Conservation (phyloP, 2,888 invertebrate genomes). For the Bellardia pandia region DNA sequence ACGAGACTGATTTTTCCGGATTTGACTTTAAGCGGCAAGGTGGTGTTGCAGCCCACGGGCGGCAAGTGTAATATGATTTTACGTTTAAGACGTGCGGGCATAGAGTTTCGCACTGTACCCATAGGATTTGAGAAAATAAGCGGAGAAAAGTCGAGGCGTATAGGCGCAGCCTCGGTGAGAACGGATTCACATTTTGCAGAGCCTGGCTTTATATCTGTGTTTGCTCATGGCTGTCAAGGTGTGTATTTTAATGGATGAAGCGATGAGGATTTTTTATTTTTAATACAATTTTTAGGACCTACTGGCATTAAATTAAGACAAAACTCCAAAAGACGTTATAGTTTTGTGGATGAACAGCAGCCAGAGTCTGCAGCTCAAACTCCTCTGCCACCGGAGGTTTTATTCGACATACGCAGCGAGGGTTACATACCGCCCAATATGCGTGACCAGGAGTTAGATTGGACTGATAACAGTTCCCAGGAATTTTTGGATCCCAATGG, state of each 20-base stretch:
- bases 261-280: background rate
- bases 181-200: slow-evolving; percentile 93
- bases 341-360: slow-evolving; percentile 74
- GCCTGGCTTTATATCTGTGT: slow-evolving; percentile 93
- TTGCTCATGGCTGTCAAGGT: slow-evolving; percentile 92
- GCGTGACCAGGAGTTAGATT: slow-evolving; percentile 58
- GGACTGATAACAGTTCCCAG: slow-evolving; percentile 53
- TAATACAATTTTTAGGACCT: slow-evolving; percentile 68
- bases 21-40: slow-evolving; percentile 90
- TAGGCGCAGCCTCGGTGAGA: slow-evolving; percentile 84
- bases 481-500: slow-evolving; percentile 68
- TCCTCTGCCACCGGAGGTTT: slow-evolving; percentile 51
- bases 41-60: slow-evolving; percentile 86
- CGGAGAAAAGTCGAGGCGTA: slow-evolving; percentile 79
- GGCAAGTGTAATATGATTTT: slow-evolving; percentile 91
- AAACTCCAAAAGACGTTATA: slow-evolving; percentile 82
- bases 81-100: slow-evolving; percentile 90
- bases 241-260: background rate
- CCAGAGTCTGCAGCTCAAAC: background rate
- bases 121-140: slow-evolving; percentile 76
- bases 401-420: slow-evolving; percentile 79
- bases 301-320: slow-evolving; percentile 80
- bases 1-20: slow-evolving; percentile 92
- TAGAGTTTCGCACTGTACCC: slow-evolving; percentile 91
- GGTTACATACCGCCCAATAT: slow-evolving; percentile 73